phyloP scores from a whole-genome alignment of 2,797 vertebrate genomes.

The Squalus acanthias region DNA sequence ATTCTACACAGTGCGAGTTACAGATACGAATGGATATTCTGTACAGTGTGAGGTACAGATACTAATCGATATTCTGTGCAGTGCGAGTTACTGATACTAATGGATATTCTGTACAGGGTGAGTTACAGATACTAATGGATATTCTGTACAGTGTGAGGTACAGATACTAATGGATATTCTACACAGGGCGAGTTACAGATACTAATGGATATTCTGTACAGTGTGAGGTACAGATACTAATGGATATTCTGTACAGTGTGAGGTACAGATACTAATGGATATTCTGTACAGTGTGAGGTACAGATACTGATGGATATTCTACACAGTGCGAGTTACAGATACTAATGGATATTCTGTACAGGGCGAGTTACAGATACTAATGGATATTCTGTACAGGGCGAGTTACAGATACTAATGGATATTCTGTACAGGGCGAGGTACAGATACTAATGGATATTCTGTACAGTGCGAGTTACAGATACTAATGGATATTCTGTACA shows the following conservation, averaged over 20 bases:
- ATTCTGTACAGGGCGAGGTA: too few relatives aligned
- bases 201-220: not conserved
- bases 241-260: too few relatives aligned
- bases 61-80: too few relatives aligned
- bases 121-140: not conserved
- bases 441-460: not conserved
- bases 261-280: too few relatives aligned
- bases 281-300: too few relatives aligned
- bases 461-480: not conserved
- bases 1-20: not conserved
- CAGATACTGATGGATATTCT: not conserved
- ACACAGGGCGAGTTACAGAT: not conserved
- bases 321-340: not conserved
- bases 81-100: not conserved
- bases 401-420: too few relatives aligned
- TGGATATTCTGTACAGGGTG: not conserved
- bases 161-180: not conserved
- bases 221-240: not conserved
- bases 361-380: too few relatives aligned
- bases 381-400: too few relatives aligned
- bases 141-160: not conserved
- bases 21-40: not conserved
- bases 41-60: too few relatives aligned
- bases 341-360: not conserved
- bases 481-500: not conserved